These are phyloP conservation scores for Lepidurus packardi DNA, from an alignment of 1,140 invertebrate species.

Conservation along the genomic window DNA sequence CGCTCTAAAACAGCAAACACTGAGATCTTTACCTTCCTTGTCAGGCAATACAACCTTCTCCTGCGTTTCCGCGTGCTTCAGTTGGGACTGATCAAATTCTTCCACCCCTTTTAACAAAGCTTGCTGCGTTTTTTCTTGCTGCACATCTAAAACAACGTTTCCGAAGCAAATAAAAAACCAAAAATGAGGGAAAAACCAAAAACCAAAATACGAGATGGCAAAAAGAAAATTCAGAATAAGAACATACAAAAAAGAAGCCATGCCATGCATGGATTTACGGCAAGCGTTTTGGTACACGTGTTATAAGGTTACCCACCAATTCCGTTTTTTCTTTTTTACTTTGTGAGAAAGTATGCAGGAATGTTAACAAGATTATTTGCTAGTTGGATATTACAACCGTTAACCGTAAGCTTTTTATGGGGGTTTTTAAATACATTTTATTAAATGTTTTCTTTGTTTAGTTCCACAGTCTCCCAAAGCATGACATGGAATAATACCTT, in stretches of 20 bases:
- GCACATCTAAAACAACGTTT: constrained; percentile 59
- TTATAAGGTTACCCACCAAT: not conserved
- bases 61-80: constrained; percentile 87
- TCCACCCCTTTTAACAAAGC: constrained; percentile 78
- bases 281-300: not conserved
- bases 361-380: constrained; percentile 6
- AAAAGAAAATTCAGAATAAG: not conserved
- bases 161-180: not conserved
- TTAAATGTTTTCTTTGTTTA: not conserved
- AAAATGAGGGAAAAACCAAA: not conserved
- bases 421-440: not conserved
- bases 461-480: not conserved
- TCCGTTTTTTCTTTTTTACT: not conserved
- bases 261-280: not conserved
- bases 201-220: not conserved
- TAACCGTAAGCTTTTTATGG: not conserved
- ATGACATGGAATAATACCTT: constrained; percentile 53
- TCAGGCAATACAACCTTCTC: constrained; percentile 90
- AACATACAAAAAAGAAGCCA: constrained; percentile 6
- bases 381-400: not conserved
- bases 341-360: not conserved
- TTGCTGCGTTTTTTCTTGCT: constrained; percentile 77
- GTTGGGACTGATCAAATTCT: constrained; percentile 67
- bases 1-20: not conserved
- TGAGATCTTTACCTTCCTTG: constrained; percentile 71